Percentiles rank a stretch among this genome's conserved stretches.
phyloP scores from a whole-genome alignment of 2,113 vertebrate genomes.

The Hemiprocne comata region DNA sequence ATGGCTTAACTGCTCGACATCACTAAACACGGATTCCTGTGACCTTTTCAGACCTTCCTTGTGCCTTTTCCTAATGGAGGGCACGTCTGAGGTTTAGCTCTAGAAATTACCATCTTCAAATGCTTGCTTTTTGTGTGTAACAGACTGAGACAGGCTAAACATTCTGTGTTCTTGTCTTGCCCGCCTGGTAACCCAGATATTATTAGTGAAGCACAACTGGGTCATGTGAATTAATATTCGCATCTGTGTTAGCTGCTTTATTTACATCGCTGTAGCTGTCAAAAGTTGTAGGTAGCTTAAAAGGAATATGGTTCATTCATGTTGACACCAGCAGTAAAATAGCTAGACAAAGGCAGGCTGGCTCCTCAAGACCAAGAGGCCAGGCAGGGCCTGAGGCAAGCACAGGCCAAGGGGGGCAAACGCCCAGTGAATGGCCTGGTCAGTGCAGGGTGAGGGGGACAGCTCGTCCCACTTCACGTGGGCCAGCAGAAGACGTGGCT shows the following conservation, averaged over 20 bases:
- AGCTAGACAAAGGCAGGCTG: neutral
- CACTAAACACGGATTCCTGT: neutral
- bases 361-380: neutral
- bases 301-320: conserved; percentile 25
- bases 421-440: neutral
- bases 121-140: neutral
- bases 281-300: conserved; percentile 27
- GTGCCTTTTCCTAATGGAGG: neutral
- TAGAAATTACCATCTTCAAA: neutral
- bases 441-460: neutral
- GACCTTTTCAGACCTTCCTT: neutral
- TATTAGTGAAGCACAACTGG: conserved; percentile 56
- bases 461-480: accelerated
- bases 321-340: conserved; percentile 21
- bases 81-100: neutral
- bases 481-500: neutral
- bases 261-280: conserved; percentile 64
- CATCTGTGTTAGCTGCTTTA: conserved; percentile 54
- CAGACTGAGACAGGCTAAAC: conserved; percentile 7
- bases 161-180: conserved; percentile 43
- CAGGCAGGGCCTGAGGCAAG: neutral
- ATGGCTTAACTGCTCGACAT: neutral
- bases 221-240: conserved; percentile 54
- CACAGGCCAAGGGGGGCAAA: neutral
- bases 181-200: conserved; percentile 53